phyloP scores from a whole-genome alignment of 2,113 vertebrate genomes.

The Pluvialis apricaria region DNA sequence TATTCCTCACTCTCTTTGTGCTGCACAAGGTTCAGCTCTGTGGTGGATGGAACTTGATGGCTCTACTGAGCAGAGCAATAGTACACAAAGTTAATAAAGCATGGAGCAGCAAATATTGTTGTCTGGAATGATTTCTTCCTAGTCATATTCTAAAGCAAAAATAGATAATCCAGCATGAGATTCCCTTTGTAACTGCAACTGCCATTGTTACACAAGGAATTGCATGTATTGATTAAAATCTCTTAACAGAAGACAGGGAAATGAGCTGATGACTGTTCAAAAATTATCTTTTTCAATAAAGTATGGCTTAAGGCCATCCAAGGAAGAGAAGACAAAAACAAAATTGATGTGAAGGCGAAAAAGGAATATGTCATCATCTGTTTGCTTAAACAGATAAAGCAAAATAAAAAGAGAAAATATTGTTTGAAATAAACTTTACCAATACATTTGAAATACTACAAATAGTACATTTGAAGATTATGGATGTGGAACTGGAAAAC shows the following conservation, averaged over 20 bases:
- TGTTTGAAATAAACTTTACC: not conserved
- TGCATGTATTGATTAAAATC: constrained; percentile 4
- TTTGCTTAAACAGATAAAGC: not conserved
- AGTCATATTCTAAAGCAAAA: not conserved
- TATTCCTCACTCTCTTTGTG: not conserved
- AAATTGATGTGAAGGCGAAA: not conserved
- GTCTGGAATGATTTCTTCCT: not conserved
- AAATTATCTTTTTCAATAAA: not conserved
- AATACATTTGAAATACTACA: not conserved
- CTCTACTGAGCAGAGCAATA: not conserved
- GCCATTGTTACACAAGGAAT: not conserved
- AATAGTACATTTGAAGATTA: not conserved
- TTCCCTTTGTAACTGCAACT: not conserved
- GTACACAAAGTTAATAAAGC: not conserved
- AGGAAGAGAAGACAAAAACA: not conserved
- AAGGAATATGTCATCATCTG: not conserved
- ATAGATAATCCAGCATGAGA: not conserved
- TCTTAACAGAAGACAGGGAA: not conserved
- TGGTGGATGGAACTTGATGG: not conserved
- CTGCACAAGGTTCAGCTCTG: not conserved
- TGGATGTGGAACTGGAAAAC: not conserved
- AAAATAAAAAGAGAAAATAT: not conserved
- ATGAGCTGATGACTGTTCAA: not conserved
- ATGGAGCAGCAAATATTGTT: not conserved
- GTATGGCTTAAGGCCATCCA: not conserved